These are phyloP conservation scores for Monopis laevigella DNA, from an alignment of 2,888 invertebrate genomes.

Conservation along the genomic window DNA sequence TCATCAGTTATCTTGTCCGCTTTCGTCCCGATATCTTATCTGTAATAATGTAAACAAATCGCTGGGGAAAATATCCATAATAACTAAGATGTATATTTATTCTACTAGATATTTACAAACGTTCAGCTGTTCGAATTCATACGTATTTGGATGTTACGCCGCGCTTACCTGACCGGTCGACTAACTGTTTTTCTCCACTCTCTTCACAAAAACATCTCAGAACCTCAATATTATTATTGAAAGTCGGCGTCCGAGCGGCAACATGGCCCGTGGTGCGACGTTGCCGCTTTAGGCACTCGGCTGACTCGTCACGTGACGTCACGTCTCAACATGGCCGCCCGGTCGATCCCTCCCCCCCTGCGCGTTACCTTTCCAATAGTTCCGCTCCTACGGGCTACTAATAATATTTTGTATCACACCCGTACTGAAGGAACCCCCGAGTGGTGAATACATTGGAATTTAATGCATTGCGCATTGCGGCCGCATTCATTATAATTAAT, in stretches of 20 bases:
- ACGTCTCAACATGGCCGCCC: constrained; percentile 67
- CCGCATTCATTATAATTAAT: constrained; percentile 46
- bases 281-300: constrained; percentile 56
- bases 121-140: too few relatives aligned
- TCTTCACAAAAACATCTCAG: constrained; percentile 41
- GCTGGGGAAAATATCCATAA: too few relatives aligned
- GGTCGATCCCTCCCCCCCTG: constrained; percentile 35
- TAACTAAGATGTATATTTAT: too few relatives aligned
- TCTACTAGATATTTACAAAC: too few relatives aligned
- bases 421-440: constrained; percentile 58
- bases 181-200: constrained; percentile 58
- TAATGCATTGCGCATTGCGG: constrained; percentile 51
- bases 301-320: constrained; percentile 67
- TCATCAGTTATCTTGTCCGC: too few relatives aligned
- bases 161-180: constrained; percentile 38
- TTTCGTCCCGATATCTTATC: too few relatives aligned
- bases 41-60: too few relatives aligned
- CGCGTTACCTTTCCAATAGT: constrained; percentile 21
- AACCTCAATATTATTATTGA: constrained; percentile 10
- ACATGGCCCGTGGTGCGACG: constrained; percentile 47
- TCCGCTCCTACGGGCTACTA: constrained; percentile 48
- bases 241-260: constrained; percentile 42
- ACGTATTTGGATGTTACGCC: too few relatives aligned
- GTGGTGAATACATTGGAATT: constrained; percentile 61
- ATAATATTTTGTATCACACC: constrained; percentile 61